Evolutionary conservation across 2,888 invertebrate genomes (phyloP).

Genomic region (Limenitis camilla): DNA sequence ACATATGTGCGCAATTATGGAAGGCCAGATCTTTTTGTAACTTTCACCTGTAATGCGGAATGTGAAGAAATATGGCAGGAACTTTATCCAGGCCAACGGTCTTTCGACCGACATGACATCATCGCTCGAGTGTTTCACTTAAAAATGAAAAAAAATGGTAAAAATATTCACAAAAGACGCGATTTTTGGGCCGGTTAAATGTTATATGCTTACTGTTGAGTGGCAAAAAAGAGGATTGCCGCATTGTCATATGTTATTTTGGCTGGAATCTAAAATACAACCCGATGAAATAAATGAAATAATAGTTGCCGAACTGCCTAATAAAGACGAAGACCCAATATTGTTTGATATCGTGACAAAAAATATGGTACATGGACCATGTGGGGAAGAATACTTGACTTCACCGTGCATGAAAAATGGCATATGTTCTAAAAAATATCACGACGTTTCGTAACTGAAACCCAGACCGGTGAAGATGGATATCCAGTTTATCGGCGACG

Average conservation of each 20-base stretch:
- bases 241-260: neutral
- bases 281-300: neutral
- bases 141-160: slow-evolving; percentile 4
- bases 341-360: too few species aligned
- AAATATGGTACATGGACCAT: neutral
- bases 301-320: neutral
- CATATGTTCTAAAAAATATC: neutral
- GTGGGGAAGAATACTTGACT: neutral
- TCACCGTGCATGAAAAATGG: neutral
- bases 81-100: neutral
- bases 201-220: neutral
- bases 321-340: neutral
- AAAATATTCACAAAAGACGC: neutral
- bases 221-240: neutral
- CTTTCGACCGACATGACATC: neutral
- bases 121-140: neutral
- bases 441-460: too few species aligned
- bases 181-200: neutral
- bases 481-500: too few species aligned
- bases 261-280: neutral
- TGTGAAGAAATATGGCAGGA: neutral
- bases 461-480: too few species aligned
- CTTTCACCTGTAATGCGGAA: neutral
- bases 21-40: neutral
- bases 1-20: neutral